Conservation (phyloP, 2,797 vertebrate genomes). For the Loris lydekkerianus region DNA sequence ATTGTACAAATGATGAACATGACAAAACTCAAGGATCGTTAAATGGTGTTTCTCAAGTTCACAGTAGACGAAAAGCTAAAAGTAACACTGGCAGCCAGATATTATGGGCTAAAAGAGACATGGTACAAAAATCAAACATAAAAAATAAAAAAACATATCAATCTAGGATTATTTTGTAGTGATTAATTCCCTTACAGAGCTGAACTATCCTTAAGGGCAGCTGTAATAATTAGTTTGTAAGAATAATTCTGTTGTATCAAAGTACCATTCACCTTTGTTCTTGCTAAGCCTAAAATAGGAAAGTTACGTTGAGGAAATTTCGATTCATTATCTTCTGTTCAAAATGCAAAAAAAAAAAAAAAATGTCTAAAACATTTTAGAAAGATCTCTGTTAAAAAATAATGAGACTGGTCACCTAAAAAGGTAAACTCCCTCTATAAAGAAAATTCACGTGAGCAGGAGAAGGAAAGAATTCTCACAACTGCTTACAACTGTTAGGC, state of each 20-base stretch:
- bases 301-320: neutral
- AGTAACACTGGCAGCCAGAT: neutral
- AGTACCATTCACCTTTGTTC: neutral
- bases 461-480: neutral
- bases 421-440: neutral
- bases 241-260: neutral
- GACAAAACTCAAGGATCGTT: neutral
- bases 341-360: neutral
- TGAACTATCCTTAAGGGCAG: neutral
- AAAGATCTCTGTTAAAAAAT: neutral
- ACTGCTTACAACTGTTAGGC: neutral
- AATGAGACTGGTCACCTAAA: neutral
- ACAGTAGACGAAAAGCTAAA: neutral
- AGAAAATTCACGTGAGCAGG: neutral
- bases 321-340: neutral
- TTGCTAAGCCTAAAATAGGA: neutral
- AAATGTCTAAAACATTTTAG: neutral
- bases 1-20: neutral
- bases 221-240: neutral
- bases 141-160: neutral
- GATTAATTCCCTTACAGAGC: neutral
- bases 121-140: slow-evolving; percentile 17
- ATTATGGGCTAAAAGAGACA: neutral
- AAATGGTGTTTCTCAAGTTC: neutral
- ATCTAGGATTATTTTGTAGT: neutral